A percentile compares a stretch with the other conserved stretches of the same genome.
Conservation (phyloP, 2,888 invertebrate species). For the Terebella lapidaria region DNA sequence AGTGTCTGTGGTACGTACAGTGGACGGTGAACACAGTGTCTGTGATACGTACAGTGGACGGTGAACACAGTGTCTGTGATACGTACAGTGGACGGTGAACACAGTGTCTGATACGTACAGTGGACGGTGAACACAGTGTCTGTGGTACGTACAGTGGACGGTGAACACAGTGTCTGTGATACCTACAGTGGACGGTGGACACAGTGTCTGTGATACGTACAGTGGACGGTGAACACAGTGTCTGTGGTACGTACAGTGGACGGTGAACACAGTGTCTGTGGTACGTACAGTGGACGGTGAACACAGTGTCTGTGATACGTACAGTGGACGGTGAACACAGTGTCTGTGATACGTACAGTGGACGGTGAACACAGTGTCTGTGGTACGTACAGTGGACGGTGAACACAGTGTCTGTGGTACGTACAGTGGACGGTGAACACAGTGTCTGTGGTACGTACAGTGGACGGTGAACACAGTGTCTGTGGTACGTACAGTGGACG, state of each 20-base stretch:
- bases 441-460: background rate
- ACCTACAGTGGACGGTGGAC: background rate
- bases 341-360: slow-evolving; percentile 30
- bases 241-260: background rate
- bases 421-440: slow-evolving; percentile 43
- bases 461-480: background rate
- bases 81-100: slow-evolving; percentile 40
- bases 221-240: slow-evolving; percentile 33
- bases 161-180: slow-evolving; percentile 6
- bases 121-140: background rate
- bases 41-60: background rate
- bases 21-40: slow-evolving; percentile 30
- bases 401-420: background rate
- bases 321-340: background rate
- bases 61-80: background rate
- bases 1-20: slow-evolving; percentile 29
- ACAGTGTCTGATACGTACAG: background rate
- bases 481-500: slow-evolving; percentile 34
- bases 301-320: background rate
- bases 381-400: background rate
- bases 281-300: slow-evolving; percentile 37
- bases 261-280: background rate
- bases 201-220: slow-evolving; percentile 27
- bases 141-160: slow-evolving; percentile 34
- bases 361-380: slow-evolving; percentile 27